Base-by-base conservation (phyloP, 2,888 invertebrate genomes). In the Buathra laborator region DNA sequence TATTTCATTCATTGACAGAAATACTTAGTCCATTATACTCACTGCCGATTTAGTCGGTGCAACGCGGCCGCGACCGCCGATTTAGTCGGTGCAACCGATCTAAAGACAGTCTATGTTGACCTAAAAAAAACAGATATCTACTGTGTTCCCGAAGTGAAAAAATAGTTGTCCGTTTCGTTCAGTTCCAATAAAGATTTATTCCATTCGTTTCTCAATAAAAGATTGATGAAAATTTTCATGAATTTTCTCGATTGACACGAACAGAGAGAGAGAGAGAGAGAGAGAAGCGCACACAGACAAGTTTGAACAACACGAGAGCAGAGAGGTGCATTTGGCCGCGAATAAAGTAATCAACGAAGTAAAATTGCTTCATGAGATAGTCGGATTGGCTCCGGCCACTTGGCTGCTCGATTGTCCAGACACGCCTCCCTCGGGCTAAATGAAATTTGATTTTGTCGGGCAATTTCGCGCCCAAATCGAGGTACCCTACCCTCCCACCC, bases 381-480 rank as follows among this genome's bases (percentile, higher is more conserved):
- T 91, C 91, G 90, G 91, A 92, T 92, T 92, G 92, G 90, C 90
- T 89, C 88, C 85, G 91, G 91, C 90, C 93, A 93, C 93, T 93
- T 93, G 93, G 90, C 79, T 92, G 90, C 93, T 91, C 93, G 93
- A 93, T 93, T 93, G 92, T 93, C 93, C 93, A 93, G 93, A 93
- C 93, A 93, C 94, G 93, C 93, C 93, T 90, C 89, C 91, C 87
- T 82, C 77, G 66, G 92, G 93, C 92, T 85, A 92, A 93, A 93
- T 93, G 93, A 92, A 93, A 94, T 94, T 94, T 93, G 92, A 93
- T 94, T 94, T 93, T 93, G 92, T 92, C 93, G 92, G 92, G 92
- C 93, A 93, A 93, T 94, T 93, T 93, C 92, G 92, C 92, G 91
- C 92, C 92, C 89, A 92, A 93, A 93, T 93, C 93, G 91, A 92